A percentile compares a stretch with the other conserved stretches of the same genome.
These are phyloP conservation scores for Stictonetta naevosa DNA, from an alignment of 2,113 vertebrate genomes.

Conservation along the genomic window DNA sequence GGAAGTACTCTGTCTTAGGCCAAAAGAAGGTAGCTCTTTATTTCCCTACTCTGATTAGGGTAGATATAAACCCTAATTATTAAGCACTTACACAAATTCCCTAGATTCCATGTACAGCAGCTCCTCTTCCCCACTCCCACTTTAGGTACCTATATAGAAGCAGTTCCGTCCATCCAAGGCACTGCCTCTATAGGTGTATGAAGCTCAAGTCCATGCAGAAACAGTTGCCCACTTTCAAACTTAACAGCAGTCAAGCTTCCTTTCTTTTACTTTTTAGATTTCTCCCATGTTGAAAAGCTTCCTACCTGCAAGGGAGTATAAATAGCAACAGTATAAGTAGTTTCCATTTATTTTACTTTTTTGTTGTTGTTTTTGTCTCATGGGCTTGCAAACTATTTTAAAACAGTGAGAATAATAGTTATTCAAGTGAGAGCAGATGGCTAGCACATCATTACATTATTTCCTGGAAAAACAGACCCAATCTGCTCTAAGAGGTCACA, in stretches of 20 bases:
- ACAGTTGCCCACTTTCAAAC: background rate
- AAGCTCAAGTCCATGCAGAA: background rate
- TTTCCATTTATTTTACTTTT: background rate
- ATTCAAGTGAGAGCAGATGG: background rate
- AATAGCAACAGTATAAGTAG: background rate
- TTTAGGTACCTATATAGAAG: background rate
- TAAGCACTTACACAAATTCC: background rate
- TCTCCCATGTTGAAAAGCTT: background rate
- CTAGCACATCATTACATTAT: background rate
- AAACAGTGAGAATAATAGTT: background rate
- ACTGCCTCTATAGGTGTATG: background rate
- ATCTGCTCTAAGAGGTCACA: background rate
- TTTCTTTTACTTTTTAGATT: background rate
- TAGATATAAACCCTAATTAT: background rate
- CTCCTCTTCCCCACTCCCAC: background rate
- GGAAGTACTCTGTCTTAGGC: background rate
- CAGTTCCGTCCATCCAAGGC: background rate
- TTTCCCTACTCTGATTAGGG: fast-evolving
- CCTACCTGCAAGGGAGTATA: background rate
- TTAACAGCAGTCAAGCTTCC: background rate
- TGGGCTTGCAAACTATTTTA: background rate
- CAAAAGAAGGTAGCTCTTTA: background rate
- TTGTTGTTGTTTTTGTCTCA: background rate
- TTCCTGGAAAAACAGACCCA: background rate
- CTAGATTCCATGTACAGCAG: background rate